Percentiles rank a stretch among this genome's conserved stretches.
Conservation (phyloP, 1,140 invertebrate species). For the Drosophila miranda region DNA sequence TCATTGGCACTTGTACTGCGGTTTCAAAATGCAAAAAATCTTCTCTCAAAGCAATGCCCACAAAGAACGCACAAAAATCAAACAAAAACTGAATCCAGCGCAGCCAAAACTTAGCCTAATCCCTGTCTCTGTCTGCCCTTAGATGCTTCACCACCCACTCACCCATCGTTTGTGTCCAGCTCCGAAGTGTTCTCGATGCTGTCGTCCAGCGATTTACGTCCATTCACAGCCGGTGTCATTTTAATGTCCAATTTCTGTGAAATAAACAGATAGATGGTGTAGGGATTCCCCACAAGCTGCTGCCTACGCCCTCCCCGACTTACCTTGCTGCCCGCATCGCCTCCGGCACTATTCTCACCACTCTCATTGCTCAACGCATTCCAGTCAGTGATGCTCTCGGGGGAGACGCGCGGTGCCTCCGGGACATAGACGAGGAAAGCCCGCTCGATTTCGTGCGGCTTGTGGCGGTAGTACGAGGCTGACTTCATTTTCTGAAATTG, state of each 20-base stretch:
- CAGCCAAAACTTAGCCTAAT: conserved; percentile 29
- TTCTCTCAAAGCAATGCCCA: conserved; percentile 65
- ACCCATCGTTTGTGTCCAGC: conserved; percentile 75
- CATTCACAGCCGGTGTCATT: conserved; percentile 47
- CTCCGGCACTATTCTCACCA: conserved; percentile 41
- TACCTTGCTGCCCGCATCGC: conserved; percentile 57
- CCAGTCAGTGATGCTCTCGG: conserved; percentile 89
- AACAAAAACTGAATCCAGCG: conserved; percentile 30
- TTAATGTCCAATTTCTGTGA: conserved; percentile 64
- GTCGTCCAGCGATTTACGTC: conserved; percentile 68
- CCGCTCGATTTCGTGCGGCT: conserved; percentile 89
- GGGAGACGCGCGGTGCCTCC: conserved; percentile 89
- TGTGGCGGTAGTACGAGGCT: conserved; percentile 89
- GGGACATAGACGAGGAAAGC: conserved; percentile 87
- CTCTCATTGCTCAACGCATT: conserved; percentile 80
- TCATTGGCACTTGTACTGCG: conserved; percentile 69
- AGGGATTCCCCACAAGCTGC: not conserved
- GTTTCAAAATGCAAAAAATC: conserved; percentile 72
- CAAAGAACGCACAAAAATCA: conserved; percentile 4
- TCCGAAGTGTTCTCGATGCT: conserved; percentile 79
- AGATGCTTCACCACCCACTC: conserved; percentile 34
- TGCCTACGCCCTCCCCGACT: not conserved
- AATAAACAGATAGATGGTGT: not conserved
- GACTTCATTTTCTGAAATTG: conserved; percentile 89
- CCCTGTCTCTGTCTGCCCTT: conserved; percentile 28